These are phyloP conservation scores for Misgurnus mizolepis DNA, from an alignment of 2,113 vertebrate species.

Conservation along the genomic window DNA sequence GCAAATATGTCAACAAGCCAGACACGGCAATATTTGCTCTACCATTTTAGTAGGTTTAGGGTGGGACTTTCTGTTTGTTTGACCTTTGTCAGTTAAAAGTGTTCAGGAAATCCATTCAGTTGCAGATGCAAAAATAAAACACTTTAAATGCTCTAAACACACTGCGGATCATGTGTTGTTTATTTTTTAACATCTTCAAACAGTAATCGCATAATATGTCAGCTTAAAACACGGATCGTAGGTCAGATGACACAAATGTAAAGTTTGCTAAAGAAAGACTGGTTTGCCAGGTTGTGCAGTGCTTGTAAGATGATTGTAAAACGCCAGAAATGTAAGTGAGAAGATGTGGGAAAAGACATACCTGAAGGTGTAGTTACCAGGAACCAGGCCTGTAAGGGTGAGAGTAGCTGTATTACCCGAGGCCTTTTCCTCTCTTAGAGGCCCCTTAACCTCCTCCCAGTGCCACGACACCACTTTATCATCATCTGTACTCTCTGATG, in stretches of 20 bases:
- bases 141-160: too few relatives aligned
- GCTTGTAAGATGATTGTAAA: background rate
- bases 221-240: background rate
- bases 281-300: conserved; percentile 15
- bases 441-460: conserved; percentile 97
- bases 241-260: background rate
- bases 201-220: background rate
- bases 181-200: background rate
- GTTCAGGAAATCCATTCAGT: too few relatives aligned
- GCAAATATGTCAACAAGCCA: too few relatives aligned
- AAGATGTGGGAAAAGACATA: conserved; percentile 50
- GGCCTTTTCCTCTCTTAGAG: conserved; percentile 91
- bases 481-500: conserved; percentile 92
- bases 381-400: conserved; percentile 88
- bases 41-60: too few relatives aligned
- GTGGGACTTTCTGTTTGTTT: too few relatives aligned
- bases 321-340: background rate
- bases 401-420: conserved; percentile 84
- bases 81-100: too few relatives aligned
- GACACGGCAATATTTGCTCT: too few relatives aligned
- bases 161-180: background rate
- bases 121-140: too few relatives aligned
- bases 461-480: conserved; percentile 90
- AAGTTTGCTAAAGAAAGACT: background rate
- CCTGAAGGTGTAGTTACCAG: conserved; percentile 97